Evolutionary conservation across 2,888 invertebrate species (phyloP).

Genomic region (Athalia circularis): DNA sequence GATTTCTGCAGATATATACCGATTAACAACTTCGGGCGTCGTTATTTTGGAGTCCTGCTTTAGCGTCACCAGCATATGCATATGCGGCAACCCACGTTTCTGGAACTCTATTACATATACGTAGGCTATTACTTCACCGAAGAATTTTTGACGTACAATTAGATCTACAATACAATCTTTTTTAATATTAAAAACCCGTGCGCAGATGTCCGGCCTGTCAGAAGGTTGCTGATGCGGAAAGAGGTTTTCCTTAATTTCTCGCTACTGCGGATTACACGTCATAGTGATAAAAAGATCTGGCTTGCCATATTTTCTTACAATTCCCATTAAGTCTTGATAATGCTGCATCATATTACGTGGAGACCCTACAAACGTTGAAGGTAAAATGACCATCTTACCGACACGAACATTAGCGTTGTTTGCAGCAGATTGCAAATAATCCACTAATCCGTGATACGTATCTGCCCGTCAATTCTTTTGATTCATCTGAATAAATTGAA

Average conservation of each 20-base stretch:
- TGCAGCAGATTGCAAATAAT: conserved; percentile 58
- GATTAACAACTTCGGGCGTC: conserved; percentile 23
- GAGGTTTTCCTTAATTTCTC: conserved; percentile 67
- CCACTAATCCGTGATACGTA: conserved; percentile 44
- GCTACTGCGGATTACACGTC: conserved; percentile 72
- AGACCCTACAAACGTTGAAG: conserved; percentile 49
- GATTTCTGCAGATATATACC: conserved; percentile 29
- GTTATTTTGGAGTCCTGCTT: conserved; percentile 47
- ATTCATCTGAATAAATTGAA: conserved; percentile 47
- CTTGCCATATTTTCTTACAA: conserved; percentile 70
- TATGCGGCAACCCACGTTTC: conserved; percentile 60
- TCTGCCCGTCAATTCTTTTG: conserved; percentile 51
- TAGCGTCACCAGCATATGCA: conserved; percentile 49
- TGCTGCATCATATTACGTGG: conserved; percentile 67
- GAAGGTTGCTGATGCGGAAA: conserved; percentile 55
- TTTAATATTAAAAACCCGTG: conserved; percentile 65
- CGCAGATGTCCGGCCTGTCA: conserved; percentile 68
- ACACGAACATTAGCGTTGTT: conserved; percentile 50
- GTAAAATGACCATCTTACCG: conserved; percentile 65
- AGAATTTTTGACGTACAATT: conserved; percentile 48
- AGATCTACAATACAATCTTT: conserved; percentile 58
- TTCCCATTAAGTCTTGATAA: conserved; percentile 72
- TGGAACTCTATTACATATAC: conserved; percentile 63
- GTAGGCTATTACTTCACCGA: conserved; percentile 51
- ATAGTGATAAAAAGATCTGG: conserved; percentile 73